These are phyloP conservation scores for Morus bassanus DNA, from an alignment of 2,797 vertebrate species.

Conservation along the genomic window DNA sequence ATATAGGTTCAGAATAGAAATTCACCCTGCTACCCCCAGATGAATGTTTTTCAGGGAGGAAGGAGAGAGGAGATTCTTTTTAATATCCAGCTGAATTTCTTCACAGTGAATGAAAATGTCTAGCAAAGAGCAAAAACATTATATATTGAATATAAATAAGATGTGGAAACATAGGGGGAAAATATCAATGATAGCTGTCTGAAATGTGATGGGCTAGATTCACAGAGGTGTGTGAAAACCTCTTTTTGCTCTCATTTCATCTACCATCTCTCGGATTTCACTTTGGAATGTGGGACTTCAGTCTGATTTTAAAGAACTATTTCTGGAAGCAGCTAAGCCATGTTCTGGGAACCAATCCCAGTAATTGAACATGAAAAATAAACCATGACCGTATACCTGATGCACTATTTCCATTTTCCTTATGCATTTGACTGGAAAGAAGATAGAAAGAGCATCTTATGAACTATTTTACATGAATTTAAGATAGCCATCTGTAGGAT, in stretches of 20 bases:
- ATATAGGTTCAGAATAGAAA: background rate
- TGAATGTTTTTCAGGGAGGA: background rate
- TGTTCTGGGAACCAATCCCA: conserved; percentile 18
- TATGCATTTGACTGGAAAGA: background rate
- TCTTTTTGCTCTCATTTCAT: background rate
- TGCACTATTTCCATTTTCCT: conserved; percentile 19
- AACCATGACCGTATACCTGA: background rate
- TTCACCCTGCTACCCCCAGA: background rate
- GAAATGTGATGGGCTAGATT: background rate
- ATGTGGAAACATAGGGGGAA: background rate
- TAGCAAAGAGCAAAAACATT: background rate
- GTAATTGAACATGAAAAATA: conserved; percentile 28
- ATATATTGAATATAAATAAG: background rate
- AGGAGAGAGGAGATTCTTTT: background rate
- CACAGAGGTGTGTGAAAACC: background rate
- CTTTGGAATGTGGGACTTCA: background rate
- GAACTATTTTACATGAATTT: background rate
- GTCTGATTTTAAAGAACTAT: conserved; percentile 11
- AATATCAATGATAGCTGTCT: background rate
- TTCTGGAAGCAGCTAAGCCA: background rate
- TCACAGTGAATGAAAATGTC: background rate
- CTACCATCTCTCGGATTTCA: background rate
- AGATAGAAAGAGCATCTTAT: background rate
- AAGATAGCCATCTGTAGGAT: background rate
- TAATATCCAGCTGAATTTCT: background rate